These are phyloP conservation scores for Silurus asotus DNA, from an alignment of 2,113 vertebrate species.

Conservation along the genomic window DNA sequence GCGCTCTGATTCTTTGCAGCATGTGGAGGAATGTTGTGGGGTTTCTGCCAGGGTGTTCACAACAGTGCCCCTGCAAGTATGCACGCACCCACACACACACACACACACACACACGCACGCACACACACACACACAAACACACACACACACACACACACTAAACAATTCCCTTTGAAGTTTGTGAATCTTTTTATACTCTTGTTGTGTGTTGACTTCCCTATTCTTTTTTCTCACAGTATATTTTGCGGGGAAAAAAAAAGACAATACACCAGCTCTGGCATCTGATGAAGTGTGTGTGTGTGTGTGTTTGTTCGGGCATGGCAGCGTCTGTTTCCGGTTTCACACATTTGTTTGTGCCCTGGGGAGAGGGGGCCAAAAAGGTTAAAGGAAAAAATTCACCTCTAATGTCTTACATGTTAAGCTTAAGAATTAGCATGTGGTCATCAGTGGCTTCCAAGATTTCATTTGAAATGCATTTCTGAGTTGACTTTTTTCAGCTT, in stretches of 20 bases:
- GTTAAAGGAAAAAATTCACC: background rate
- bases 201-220: constrained; percentile 18
- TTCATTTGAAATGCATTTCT: background rate
- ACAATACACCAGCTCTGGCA: constrained; percentile 19
- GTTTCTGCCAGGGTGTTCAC: constrained; percentile 67
- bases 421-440: background rate
- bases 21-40: constrained; percentile 71
- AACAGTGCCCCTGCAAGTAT: constrained; percentile 68
- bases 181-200: background rate
- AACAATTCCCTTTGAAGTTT: constrained; percentile 45
- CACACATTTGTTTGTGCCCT: constrained; percentile 57
- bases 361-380: background rate
- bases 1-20: constrained; percentile 71
- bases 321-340: constrained; percentile 55
- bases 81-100: constrained; percentile 65
- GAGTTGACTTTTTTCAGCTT: background rate
- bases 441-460: background rate
- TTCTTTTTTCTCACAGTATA: background rate
- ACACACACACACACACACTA: constrained; percentile 66
- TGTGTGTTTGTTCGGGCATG: constrained; percentile 23
- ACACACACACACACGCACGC: constrained; percentile 66
- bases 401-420: background rate
- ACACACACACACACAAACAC: constrained; percentile 66
- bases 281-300: constrained; percentile 31
- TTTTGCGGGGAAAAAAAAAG: constrained; percentile 14